phyloP scores from a whole-genome alignment of 2,888 invertebrate genomes.

The Drosophila stalkeri region DNA sequence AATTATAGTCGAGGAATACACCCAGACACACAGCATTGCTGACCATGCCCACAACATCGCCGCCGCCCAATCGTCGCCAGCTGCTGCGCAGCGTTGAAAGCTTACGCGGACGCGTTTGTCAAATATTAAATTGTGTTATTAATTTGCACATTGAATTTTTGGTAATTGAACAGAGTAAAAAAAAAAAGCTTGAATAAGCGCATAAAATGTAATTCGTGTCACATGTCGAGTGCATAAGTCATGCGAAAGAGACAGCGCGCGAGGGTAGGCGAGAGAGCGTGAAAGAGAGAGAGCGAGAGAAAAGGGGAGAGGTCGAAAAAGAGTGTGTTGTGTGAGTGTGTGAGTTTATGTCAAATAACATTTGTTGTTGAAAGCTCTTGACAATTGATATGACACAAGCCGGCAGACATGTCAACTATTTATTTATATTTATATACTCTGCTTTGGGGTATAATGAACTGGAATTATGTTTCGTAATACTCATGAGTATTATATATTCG shows the following conservation, averaged over 20 bases:
- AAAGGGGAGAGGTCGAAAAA: neutral
- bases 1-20: slow-evolving; percentile 8
- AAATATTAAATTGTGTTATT: slow-evolving; percentile 85
- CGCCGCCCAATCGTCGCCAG: slow-evolving; percentile 59
- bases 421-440: slow-evolving; percentile 12
- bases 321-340: neutral
- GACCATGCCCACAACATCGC: slow-evolving; percentile 32
- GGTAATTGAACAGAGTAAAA: slow-evolving; percentile 76
- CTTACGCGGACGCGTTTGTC: slow-evolving; percentile 83
- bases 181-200: slow-evolving; percentile 9
- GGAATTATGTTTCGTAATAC: neutral
- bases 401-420: slow-evolving; percentile 46
- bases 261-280: neutral
- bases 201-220: slow-evolving; percentile 50
- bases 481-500: neutral
- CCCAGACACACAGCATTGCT: slow-evolving; percentile 22
- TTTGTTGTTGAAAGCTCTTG: slow-evolving; percentile 45
- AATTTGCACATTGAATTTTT: slow-evolving; percentile 85
- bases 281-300: neutral
- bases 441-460: neutral
- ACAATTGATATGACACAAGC: slow-evolving; percentile 48
- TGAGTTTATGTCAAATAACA: slow-evolving; percentile 12
- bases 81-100: slow-evolving; percentile 82
- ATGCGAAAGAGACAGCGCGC: slow-evolving; percentile 16
- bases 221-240: slow-evolving; percentile 57